These are phyloP conservation scores for Aphaenogaster ashmeadi DNA, from an alignment of 1,140 invertebrate species.

Conservation along the genomic window DNA sequence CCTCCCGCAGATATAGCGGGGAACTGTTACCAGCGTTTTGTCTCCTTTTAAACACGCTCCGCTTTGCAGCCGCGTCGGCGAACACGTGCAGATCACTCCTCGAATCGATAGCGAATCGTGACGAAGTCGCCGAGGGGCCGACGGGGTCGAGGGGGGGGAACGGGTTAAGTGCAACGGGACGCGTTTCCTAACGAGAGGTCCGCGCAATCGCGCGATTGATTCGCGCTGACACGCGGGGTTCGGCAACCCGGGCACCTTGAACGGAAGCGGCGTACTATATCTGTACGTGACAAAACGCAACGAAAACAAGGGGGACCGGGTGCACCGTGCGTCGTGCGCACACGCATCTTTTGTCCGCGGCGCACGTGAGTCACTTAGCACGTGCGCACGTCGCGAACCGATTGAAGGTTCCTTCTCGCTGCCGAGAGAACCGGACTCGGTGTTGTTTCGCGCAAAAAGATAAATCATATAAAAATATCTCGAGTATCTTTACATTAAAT, in stretches of 20 bases:
- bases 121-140: neutral
- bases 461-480: neutral
- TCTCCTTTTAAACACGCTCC: neutral
- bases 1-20: neutral
- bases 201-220: neutral
- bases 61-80: neutral
- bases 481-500: neutral
- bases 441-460: neutral
- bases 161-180: neutral
- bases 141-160: neutral
- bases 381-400: slow-evolving; percentile 9
- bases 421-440: neutral
- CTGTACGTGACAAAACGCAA: slow-evolving; percentile 18
- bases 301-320: neutral
- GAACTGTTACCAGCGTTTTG: neutral
- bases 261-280: slow-evolving; percentile 8
- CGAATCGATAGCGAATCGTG: neutral
- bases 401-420: neutral
- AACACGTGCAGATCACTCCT: neutral
- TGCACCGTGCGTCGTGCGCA: neutral
- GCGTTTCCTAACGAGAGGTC: neutral
- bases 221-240: slow-evolving; percentile 1
- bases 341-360: slow-evolving; percentile 21
- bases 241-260: neutral
- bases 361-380: slow-evolving; percentile 48